Evolutionary conservation across 2,888 invertebrate genomes (phyloP).

Genomic region (Branchipolynoe longqiensis): DNA sequence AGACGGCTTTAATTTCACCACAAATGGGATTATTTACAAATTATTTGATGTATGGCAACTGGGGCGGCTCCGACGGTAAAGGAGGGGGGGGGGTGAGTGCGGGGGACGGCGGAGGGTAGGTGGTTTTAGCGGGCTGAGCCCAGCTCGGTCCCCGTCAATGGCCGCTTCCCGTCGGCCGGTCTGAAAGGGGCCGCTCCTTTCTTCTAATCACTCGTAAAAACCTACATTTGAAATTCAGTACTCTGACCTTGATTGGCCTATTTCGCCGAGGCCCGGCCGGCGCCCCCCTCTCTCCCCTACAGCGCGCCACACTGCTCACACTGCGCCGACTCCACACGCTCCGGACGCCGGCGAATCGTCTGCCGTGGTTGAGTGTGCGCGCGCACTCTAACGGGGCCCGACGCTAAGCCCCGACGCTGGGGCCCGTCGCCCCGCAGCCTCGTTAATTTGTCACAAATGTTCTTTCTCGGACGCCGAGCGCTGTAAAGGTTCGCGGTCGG

Average conservation of each 20-base stretch:
- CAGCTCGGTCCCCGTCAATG: too few relatives aligned
- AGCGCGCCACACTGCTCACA: too few relatives aligned
- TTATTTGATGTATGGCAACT: slow-evolving; percentile 44
- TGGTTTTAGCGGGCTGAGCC: not conserved
- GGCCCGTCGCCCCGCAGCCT: not conserved
- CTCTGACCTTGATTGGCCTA: slow-evolving; percentile 45
- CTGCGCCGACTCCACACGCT: too few relatives aligned
- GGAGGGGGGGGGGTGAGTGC: not conserved
- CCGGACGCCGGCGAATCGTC: too few relatives aligned
- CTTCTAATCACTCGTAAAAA: slow-evolving; percentile 42
- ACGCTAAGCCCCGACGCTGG: slow-evolving; percentile 12
- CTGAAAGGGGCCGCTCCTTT: slow-evolving; percentile 19
- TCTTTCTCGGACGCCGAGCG: slow-evolving; percentile 40
- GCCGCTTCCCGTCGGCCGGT: not conserved
- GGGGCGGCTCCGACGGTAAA: too few relatives aligned
- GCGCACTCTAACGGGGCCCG: slow-evolving; percentile 12
- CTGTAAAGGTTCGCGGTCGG: slow-evolving; percentile 23
- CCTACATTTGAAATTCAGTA: slow-evolving; percentile 36
- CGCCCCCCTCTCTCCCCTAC: too few relatives aligned
- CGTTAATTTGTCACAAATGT: slow-evolving; percentile 50
- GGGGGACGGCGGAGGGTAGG: not conserved
- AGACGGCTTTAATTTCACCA: slow-evolving; percentile 46
- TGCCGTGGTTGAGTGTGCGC: slow-evolving; percentile 24
- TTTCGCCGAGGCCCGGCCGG: too few relatives aligned
- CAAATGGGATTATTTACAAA: slow-evolving; percentile 47